Base-by-base conservation (phyloP, 2,888 invertebrate species). In the Catonia carolina region DNA sequence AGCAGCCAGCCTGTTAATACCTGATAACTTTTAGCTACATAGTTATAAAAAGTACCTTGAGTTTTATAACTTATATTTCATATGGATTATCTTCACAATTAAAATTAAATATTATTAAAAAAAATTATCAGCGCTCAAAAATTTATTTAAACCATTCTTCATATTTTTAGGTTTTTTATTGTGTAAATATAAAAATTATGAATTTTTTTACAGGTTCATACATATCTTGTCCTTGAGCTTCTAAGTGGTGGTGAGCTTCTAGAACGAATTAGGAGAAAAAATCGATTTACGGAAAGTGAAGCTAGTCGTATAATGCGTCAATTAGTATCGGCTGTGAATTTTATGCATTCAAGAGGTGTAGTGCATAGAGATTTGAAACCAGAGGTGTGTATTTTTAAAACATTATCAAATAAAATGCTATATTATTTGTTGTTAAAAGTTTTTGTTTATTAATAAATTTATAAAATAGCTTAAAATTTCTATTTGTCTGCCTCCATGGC, bases 341-440 rank as follows among this genome's bases (percentile, higher is more conserved):
- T 86, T 71, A 86, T 97, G 82, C 96, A 96, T 74, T 76, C 79
- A 18, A 77, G 84, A 54, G 83, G 87, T 14, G 85, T 94, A 42
- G 94, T 93, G 53, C 97, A 98, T 71, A 76, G 96, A 27, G 97
- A 97, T 73, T 77, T 98, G 14, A 98, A 97, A 73, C 96, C 96
- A 0, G 97, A 95, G 81, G 89, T 86, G 65, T 65, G 64, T 51
- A 5, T 18, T 18, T 37, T 15, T 14, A n/a, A 10, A 4, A 17
- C 23, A 20, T 27, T 8, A n/a, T n/a, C n/a, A n/a, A n/a, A n/a
- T n/a, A n/a, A n/a, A n/a, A n/a, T n/a, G n/a, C n/a, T n/a, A n/a
- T n/a, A n/a, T n/a, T n/a, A 33, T 8, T 33, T 33, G 33, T 33
- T 10, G 8, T 33, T 10, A 33, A 33, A 7, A 33, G 33, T 33